Evolutionary conservation across 2,113 vertebrate species (phyloP), one percentile per base, ranked within the genome.

Genomic region (Hippocampus barbouri): DNA sequence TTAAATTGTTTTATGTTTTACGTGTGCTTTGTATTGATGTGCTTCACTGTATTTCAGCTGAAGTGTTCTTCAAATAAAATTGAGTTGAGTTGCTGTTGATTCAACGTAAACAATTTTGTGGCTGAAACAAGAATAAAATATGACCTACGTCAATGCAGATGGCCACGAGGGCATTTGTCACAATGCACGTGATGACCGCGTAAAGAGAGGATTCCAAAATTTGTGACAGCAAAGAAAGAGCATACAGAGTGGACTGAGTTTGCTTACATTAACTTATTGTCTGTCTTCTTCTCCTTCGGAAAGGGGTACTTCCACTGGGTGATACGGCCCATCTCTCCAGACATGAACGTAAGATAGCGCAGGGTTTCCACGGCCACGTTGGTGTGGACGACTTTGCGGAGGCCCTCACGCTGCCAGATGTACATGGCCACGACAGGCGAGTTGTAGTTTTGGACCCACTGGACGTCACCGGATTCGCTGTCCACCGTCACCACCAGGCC

Each of bases 221-320:
- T 53, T 30, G 18, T 74, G 15, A 15, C 41, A 12, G 14, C 3
- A 65, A 34, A 45, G 23, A 68, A 3, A 59, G 25, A 59, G 23
- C 23, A 25, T 15, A 59, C 3, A 15, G 56, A 60, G 57, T 30
- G 14, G 6, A 30, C 14, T 38, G 3, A 4, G 18, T 45, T 21
- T 40, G 53, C 91, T 95, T 89, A 98, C 97, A 92, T 94, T 67
- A 98, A 93, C 85, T 98, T 98, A 90, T 96, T 96, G 86, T 98
- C 96, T 71, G 96, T 93, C 75, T 97, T 95, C 0, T 93, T 94
- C 90, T 98, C 96, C 86, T 94, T 95, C 9, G 96, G 97, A 79
- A 99, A 98, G 0, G 97, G 97, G 34, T 99, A 98, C 83, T 96
- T 97, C 97, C 97, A 99, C 89, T 96, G 96, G 10, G 96, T 99